Base-by-base conservation (phyloP, 2,113 vertebrate species). In the Murina feae region DNA sequence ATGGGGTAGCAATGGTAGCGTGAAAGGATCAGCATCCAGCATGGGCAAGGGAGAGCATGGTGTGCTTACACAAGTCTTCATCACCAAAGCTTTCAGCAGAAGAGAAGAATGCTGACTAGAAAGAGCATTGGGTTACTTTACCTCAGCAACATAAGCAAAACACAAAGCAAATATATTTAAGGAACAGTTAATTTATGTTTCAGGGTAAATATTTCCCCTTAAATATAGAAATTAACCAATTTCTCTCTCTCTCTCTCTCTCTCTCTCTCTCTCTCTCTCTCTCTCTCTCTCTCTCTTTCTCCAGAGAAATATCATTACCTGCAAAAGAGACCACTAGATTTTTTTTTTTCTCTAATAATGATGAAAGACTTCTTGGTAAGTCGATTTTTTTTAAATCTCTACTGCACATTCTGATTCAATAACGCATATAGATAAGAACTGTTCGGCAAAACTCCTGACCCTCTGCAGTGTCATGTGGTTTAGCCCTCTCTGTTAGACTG, bases 331-430 rank as follows among this genome's bases (percentile, higher is more conserved):
- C 83, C 65, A 74, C 51, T 2, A 97, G 98, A 71, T 98, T 98
- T 78, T 99, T 99, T 98, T 99, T 99, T 98, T 99, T 99, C 97
- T 97, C 78, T 79, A 96, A 97, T 87, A 98, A 98, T 37, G 99
- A 99, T 95, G 96, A 97, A 95, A 97, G 99, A 92, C 96, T 99
- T 96, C 98, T 95, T 97, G 99, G 99, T 99, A 97, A 55, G 91
- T 83, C 6, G 17, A 25, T 81, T 81, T 90, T 87, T 47, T 9
- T 0, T 76, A 44, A 80, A 8, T 92, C n/a, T 30, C 11, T 8
- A 20, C 23, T 35, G 17, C 9, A 0, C 30, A 37, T 21, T 89
- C 68, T 69, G 11, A 25, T 71, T 49, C 1, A 55, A 1, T 47
- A 71, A 76, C 35, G 20, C 18, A 37, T 51, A 23, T 25, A 30